Base-by-base conservation (phyloP, 1,140 invertebrate genomes). In the Drosophila bipectinata region DNA sequence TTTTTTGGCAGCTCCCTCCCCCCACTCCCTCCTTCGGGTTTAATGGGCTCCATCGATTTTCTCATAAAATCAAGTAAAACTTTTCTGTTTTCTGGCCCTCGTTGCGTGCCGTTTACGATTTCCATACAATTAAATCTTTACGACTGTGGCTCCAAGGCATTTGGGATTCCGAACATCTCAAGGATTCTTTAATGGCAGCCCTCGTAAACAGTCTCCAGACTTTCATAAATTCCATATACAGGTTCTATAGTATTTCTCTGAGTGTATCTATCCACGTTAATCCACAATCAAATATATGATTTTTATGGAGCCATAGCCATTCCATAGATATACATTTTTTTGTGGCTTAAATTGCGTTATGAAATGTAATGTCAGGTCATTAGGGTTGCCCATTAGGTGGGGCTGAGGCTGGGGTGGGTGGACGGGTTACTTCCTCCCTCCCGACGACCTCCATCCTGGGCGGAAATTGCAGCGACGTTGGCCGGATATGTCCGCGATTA, bases 111-210 rank as follows among this genome's bases (percentile, higher is more conserved):
- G 76, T 87, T 87, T 83, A 87, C 83, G 83, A 88, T 87, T 87
- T 87, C 79, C 83, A 87, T 87, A 83, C 83, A 87, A 87, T 87
- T 87, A 87, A 87, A 88, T 87, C 83, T 87, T 88, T 79, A 87
- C 60, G 83, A 83, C 76, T 67, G 63, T 56, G 66, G 47, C 28
- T 39, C 41, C 39, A 9, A 48, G 41, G 37, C 34, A 18, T 18
- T 18, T 18, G 18, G 18, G 18, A 18, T 18, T 18, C 18, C 18
- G 18, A 18, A 1, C 18, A 67, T 53, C 47, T 26, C 56, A 61
- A 53, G 60, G 56, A 64, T 37, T 69, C 49, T 37, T 60, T 52
- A 60, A 72, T 72, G 67, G 14, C 34, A 45, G 1, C 10, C n/a
- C 28, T 32, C 67, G 58, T 71, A 49, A 71, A 71, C 51, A 24